Evolutionary conservation across 1,140 invertebrate genomes (phyloP).

Genomic region (Antheraea mylitta): DNA sequence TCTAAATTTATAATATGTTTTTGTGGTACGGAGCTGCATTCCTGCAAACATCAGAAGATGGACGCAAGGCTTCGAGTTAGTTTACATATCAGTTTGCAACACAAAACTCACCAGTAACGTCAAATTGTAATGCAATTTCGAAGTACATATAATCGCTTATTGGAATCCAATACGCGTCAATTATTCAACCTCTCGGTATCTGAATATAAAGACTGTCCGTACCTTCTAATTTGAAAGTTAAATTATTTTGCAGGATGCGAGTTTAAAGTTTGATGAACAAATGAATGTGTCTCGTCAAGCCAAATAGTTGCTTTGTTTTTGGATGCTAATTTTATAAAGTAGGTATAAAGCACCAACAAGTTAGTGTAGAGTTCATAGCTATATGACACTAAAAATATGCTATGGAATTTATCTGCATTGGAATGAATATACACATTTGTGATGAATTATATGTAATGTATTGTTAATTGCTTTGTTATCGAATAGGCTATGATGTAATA

Average conservation of each 20-base stretch:
- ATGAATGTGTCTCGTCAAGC: background rate
- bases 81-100: background rate
- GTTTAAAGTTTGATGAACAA: slow-evolving; percentile 3
- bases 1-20: too few species aligned
- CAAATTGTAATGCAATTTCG: background rate
- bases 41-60: too few species aligned
- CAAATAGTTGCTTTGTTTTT: background rate
- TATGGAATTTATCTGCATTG: too few species aligned
- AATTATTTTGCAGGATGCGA: slow-evolving; percentile 3
- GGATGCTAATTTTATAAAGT: slow-evolving; percentile 2
- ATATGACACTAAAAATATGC: too few species aligned
- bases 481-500: too few species aligned
- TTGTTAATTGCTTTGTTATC: too few species aligned
- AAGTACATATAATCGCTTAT: background rate
- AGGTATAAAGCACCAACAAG: background rate
- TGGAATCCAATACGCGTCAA: slow-evolving; percentile 2
- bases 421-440: too few species aligned
- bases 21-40: too few species aligned
- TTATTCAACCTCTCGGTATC: slow-evolving; percentile 2
- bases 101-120: background rate
- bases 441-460: too few species aligned
- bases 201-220: slow-evolving; percentile 2
- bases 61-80: too few species aligned
- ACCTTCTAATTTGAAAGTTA: slow-evolving; percentile 2
- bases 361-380: background rate